phyloP scores from a whole-genome alignment of 2,797 vertebrate genomes.

The Manis pentadactyla region DNA sequence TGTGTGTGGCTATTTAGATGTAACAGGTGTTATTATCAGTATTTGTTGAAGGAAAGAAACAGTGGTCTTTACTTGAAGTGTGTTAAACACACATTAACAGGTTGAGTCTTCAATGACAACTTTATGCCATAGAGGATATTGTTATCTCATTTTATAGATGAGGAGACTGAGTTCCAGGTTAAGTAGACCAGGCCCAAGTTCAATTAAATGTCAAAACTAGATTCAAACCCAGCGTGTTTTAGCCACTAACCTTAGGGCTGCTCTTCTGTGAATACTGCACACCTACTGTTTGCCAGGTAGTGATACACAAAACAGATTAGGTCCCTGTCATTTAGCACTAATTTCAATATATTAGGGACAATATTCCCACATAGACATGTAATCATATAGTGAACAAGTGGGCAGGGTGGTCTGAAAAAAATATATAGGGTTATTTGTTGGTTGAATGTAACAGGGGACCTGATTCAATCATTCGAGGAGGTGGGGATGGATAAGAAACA shows the following conservation, averaged over 20 bases:
- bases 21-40: neutral
- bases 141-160: neutral
- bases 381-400: neutral
- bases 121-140: neutral
- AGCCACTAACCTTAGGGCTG: neutral
- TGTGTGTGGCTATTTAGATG: neutral
- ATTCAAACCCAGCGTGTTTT: neutral
- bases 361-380: neutral
- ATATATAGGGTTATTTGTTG: neutral
- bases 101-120: neutral
- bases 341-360: neutral
- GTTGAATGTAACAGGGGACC: neutral
- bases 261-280: neutral
- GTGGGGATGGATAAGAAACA: neutral
- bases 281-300: neutral
- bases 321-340: neutral
- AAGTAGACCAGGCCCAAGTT: neutral
- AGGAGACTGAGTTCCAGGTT: constrained; percentile 37
- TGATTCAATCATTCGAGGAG: neutral
- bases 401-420: neutral
- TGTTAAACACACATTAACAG: neutral
- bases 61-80: neutral
- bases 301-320: neutral
- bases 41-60: neutral
- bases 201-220: neutral